Evolutionary conservation across 2,888 invertebrate species (phyloP), one percentile per base, ranked within the genome.

Genomic region (Apamea monoglypha): DNA sequence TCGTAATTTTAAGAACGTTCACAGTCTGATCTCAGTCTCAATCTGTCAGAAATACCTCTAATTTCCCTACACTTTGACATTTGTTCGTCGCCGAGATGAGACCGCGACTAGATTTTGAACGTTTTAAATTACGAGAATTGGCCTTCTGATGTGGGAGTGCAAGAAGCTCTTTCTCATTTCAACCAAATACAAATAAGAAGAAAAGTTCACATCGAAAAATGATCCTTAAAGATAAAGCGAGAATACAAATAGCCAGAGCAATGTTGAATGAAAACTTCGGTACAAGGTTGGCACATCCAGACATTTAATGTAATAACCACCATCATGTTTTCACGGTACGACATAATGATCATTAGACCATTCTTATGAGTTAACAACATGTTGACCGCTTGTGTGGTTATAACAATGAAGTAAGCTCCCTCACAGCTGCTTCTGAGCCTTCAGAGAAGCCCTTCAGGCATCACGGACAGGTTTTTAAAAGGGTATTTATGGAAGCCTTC

Each of bases 371-470:
- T 32, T 63, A 82, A 76, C 69, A 36, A 50, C 56, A 29, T n/a
- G 25, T 29, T 47, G 53, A 63, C 68, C n/a, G 18, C 32, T 44
- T n/a, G 16, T 47, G 50, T 7, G 59, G 18, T 74, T 67, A 10
- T 12, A 16, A 81, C 61, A 53, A 25, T 56, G 29, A 68, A 21
- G 44, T 63, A 32, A 63, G n/a, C 29, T 25, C 25, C 66, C 18
- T 47, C 71, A 56, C 83, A 72, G 36, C 78, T 82, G 78, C 47
- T 50, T 47, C 4, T 7, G 18, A 47, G 36, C 40, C 78, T 56
- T 53, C 6, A 25, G 50, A 8, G 14, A 32, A 50, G 47, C 32
- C 80, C 67, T 74, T 29, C 2, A 53, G 82, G 69, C 80, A 36
- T 74, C 69, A 79, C 84, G 73, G n/a, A 36, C 7, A 0, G 25